phyloP scores from a whole-genome alignment of 2,797 vertebrate genomes.

The Sebastes kiyomatsui region DNA sequence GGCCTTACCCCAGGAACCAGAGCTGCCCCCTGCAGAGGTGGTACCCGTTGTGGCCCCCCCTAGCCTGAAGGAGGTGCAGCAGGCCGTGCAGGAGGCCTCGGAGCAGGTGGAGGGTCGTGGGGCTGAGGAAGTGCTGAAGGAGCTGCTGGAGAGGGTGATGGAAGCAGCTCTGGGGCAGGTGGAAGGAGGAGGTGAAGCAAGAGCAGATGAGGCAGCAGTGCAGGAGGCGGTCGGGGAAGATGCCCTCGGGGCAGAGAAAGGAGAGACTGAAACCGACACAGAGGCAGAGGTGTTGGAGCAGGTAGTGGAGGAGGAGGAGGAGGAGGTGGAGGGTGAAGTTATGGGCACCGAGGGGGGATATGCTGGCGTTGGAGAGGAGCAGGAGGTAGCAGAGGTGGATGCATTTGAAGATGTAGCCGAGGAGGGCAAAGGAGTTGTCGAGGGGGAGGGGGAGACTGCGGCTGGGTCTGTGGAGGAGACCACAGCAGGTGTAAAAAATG shows the following conservation, averaged over 20 bases:
- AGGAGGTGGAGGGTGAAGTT: conserved; percentile 9
- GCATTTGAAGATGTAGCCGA: conserved; percentile 17
- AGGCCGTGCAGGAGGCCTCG: conserved; percentile 77
- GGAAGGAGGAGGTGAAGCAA: conserved; percentile 44
- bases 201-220: conserved; percentile 23
- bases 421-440: conserved; percentile 8
- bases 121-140: conserved; percentile 71
- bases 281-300: conserved; percentile 34
- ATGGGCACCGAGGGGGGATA: conserved; percentile 6
- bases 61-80: conserved; percentile 75
- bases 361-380: conserved; percentile 17
- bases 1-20: conserved; percentile 24
- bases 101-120: conserved; percentile 68
- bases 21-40: conserved; percentile 47
- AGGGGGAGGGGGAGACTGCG: conserved; percentile 18
- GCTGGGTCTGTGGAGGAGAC: conserved; percentile 20
- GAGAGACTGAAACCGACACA: conserved; percentile 16
- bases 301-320: background rate
- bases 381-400: conserved; percentile 18
- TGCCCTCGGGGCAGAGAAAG: background rate
- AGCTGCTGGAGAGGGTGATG: conserved; percentile 77
- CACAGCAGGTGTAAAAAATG: conserved; percentile 19
- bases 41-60: conserved; percentile 59
- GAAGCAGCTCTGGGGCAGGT: conserved; percentile 66
- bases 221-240: conserved; percentile 19